Percentiles rank a stretch among this genome's conserved stretches.
phyloP scores from a whole-genome alignment of 2,797 vertebrate genomes.

The Tadarida brasiliensis region DNA sequence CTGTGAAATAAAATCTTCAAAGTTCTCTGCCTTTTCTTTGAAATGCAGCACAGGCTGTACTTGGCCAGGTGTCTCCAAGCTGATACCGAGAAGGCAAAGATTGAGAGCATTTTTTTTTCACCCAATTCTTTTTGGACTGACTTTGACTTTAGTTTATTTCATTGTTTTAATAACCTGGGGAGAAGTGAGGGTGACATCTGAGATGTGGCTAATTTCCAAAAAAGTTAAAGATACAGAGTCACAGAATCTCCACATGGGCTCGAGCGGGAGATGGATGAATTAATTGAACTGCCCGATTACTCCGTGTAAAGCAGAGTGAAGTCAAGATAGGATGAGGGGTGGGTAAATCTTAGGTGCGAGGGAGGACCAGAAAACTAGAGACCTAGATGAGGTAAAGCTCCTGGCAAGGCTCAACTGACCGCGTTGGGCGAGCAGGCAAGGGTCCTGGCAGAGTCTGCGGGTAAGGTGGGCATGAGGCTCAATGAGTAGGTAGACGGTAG shows the following conservation, averaged over 20 bases:
- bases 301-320: not conserved
- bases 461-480: not conserved
- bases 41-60: conserved; percentile 55
- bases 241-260: not conserved
- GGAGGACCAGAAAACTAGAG: not conserved
- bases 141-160: not conserved
- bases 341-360: not conserved
- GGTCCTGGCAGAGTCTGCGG: not conserved
- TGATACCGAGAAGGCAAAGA: conserved; percentile 61
- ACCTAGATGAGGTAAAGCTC: not conserved
- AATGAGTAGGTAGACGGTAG: not conserved
- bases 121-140: not conserved
- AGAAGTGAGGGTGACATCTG: conserved; percentile 28
- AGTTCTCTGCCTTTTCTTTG: conserved; percentile 74
- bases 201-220: not conserved
- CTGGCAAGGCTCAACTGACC: not conserved
- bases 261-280: not conserved
- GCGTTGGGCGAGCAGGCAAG: too few species aligned
- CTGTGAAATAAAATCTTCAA: conserved; percentile 79
- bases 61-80: conserved; percentile 66
- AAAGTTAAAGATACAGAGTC: conserved; percentile 24
- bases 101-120: not conserved
- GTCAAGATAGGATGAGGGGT: not conserved
- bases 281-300: conserved; percentile 30
- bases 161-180: not conserved